A percentile compares a stretch with the other conserved stretches of the same genome.
phyloP scores from a whole-genome alignment of 2,797 vertebrate species.

The Parauchenoglanis ngamensis region DNA sequence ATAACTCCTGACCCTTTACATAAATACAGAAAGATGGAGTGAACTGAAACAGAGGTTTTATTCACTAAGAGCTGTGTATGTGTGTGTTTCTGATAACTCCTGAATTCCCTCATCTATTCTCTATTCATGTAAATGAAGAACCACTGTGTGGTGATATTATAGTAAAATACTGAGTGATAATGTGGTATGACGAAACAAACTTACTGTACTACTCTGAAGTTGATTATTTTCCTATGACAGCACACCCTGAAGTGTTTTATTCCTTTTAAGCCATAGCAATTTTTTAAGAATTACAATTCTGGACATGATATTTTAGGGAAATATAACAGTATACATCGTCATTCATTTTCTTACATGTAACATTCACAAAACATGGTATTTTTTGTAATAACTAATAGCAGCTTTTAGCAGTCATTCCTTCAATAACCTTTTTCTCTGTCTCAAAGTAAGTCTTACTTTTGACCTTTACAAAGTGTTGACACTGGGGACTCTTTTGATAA shows the following conservation, averaged over 20 bases:
- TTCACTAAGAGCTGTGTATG: not conserved
- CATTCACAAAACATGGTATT: not conserved
- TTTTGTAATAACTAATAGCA: no score
- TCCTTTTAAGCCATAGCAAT: not conserved
- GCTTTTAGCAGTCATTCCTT: not conserved
- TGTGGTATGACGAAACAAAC: no score
- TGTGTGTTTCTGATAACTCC: not conserved
- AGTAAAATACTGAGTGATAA: no score
- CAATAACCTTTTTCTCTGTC: not conserved
- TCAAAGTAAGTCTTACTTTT: not conserved
- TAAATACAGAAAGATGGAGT: slow-evolving; percentile 54
- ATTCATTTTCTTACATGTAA: not conserved
- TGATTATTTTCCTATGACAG: not conserved
- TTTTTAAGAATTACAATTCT: not conserved
- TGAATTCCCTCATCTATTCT: not conserved
- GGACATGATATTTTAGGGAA: not conserved
- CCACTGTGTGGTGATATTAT: not conserved
- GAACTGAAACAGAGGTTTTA: slow-evolving; percentile 46
- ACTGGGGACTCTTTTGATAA: not conserved
- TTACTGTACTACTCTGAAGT: no score
- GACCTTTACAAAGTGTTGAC: not conserved
- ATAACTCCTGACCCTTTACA: slow-evolving; percentile 67
- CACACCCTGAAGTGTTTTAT: not conserved
- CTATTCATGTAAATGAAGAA: not conserved
- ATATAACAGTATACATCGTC: no score